Evolutionary conservation across 2,113 vertebrate species (phyloP).

Genomic region (Bucco capensis): DNA sequence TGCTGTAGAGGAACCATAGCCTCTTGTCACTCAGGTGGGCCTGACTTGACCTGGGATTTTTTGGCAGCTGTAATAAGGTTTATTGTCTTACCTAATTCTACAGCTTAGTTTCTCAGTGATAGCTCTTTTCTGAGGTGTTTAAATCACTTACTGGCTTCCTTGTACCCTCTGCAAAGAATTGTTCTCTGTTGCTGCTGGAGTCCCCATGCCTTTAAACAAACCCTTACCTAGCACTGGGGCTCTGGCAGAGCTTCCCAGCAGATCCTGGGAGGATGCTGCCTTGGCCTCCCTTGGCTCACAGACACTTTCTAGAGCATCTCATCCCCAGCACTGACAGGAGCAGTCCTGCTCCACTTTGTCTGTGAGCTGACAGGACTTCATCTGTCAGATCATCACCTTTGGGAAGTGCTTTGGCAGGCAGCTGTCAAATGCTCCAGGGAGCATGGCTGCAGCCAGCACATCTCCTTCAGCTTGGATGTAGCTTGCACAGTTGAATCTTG

Average conservation of each 20-base stretch:
- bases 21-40: not conserved
- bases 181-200: not conserved
- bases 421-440: not conserved
- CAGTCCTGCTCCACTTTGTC: not conserved
- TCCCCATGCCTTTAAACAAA: not conserved
- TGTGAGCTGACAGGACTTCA: not conserved
- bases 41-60: not conserved
- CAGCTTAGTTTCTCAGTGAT: not conserved
- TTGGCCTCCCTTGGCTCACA: not conserved
- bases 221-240: not conserved
- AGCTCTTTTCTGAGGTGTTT: not conserved
- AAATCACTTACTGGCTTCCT: not conserved
- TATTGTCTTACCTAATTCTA: not conserved
- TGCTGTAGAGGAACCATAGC: not conserved
- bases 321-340: accelerated
- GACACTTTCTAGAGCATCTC: not conserved
- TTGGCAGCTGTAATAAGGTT: not conserved
- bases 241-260: not conserved
- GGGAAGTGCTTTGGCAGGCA: not conserved
- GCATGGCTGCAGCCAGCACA: not conserved
- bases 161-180: not conserved
- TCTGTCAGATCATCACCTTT: not conserved
- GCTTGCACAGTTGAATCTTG: not conserved
- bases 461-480: not conserved
- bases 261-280: not conserved